Conservation (phyloP, 2,113 vertebrate genomes). For the Chionodraco myersi region DNA sequence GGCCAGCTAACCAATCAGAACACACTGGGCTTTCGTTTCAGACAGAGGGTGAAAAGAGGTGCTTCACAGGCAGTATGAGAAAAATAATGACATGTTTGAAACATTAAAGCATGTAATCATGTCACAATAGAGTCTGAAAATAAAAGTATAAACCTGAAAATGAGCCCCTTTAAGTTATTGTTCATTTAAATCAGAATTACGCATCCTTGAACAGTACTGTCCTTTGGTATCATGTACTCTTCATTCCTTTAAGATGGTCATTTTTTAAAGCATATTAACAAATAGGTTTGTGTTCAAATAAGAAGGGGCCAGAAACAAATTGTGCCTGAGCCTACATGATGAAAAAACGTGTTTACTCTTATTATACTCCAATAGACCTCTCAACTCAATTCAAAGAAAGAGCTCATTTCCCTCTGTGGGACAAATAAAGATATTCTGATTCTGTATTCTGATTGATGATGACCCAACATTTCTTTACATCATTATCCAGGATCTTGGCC, state of each 20-base stretch:
- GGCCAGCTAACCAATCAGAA: too few species aligned
- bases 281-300: neutral
- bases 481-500: neutral
- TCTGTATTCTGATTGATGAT: too few species aligned
- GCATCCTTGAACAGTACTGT: neutral
- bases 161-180: neutral
- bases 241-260: neutral
- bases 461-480: slow-evolving; percentile 9
- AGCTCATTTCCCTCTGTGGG: too few species aligned
- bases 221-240: neutral
- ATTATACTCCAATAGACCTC: neutral
- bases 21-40: too few species aligned
- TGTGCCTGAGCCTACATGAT: neutral
- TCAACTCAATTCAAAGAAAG: neutral
- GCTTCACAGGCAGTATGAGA: too few species aligned
- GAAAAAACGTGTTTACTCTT: neutral
- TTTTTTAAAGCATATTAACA: neutral
- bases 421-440: too few species aligned
- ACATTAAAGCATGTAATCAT: too few species aligned
- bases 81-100: too few species aligned
- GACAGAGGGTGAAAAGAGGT: too few species aligned
- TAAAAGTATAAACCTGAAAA: too few species aligned
- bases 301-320: neutral
- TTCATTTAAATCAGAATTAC: neutral
- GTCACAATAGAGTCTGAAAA: too few species aligned